Base-by-base conservation (phyloP, 2,888 invertebrate genomes). In the Cosmia pyralina region DNA sequence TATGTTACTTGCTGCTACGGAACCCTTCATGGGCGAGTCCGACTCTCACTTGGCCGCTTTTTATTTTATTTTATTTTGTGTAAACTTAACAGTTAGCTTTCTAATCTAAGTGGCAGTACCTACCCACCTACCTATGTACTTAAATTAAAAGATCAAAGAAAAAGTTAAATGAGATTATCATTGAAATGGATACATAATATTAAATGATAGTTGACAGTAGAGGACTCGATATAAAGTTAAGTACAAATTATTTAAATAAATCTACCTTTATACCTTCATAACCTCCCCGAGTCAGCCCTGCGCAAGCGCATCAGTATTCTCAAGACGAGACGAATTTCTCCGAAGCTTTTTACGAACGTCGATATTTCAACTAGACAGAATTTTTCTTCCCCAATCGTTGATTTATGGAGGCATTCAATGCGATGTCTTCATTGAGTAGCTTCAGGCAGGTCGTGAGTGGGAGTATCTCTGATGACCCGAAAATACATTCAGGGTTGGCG, bases 391-490 rank as follows among this genome's bases (percentile, higher is more conserved):
- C 84, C 86, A 82, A 86, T 86, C 82, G 74, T 86, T 94, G 94
- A 96, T 95, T 95, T 95, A 96, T 95, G 88, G 74, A 85, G 82
- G 90, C 90, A 95, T 95, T 95, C 88, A 93, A 91, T 89, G 82
- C 91, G 90, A 95, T 91, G 91, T 94, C 95, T 95, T 95, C 93
- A 95, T 95, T 93, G 90, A 89, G 92, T 89, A 85, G 93, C 95
- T 94, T 75, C 90, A 80, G 95, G 95, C 95, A 82, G 89, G 89
- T 94, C 95, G 95, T 95, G 96, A 95, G 94, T 93, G 92, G 95
- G 94, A 91, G 94, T 91, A 92, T 84, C 89, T 87, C 84, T 84
- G 90, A 90, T 93, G 92, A 94, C 93, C 95, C 93, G 87, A 93
- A 95, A 93, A 93, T 90, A 91, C 88, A 89, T 90, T 91, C 89